Conservation (phyloP, 2,797 vertebrate species). For the Tragelaphus eurycerus region DNA sequence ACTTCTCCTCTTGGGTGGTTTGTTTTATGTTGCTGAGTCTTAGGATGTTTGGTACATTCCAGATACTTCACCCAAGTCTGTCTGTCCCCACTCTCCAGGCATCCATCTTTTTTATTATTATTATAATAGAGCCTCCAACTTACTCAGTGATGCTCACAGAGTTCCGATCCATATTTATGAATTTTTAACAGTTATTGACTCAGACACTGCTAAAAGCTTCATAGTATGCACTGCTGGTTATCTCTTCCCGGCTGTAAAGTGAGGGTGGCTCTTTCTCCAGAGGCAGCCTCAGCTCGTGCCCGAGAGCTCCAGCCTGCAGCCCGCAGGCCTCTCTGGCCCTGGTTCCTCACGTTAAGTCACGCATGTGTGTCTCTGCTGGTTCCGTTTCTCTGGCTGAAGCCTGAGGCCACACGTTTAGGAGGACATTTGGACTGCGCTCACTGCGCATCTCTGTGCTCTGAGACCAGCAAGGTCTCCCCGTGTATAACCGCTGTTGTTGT, state of each 20-base stretch:
- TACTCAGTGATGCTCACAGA: background rate
- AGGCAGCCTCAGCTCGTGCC: no score
- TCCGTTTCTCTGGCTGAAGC: background rate
- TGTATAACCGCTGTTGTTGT: background rate
- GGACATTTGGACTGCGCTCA: background rate
- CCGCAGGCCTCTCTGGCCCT: rapidly evolving
- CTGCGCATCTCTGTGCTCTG: background rate
- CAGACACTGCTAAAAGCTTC: background rate
- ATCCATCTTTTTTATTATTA: background rate
- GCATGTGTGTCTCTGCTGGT: rapidly evolving
- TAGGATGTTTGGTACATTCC: background rate
- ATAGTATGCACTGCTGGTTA: rapidly evolving
- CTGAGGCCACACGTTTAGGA: background rate
- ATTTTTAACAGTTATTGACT: background rate
- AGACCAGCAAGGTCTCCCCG: background rate
- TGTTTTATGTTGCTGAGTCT: background rate
- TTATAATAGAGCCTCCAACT: background rate
- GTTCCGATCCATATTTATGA: background rate
- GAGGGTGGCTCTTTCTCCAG: rapidly evolving
- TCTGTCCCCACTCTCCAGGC: background rate
- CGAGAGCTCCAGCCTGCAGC: background rate
- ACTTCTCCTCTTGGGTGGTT: rapidly evolving
- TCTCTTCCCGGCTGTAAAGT: background rate
- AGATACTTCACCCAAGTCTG: background rate
- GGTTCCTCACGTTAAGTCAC: rapidly evolving